phyloP scores from a whole-genome alignment of 1,140 invertebrate species.

The Schlechtendalia chinensis region DNA sequence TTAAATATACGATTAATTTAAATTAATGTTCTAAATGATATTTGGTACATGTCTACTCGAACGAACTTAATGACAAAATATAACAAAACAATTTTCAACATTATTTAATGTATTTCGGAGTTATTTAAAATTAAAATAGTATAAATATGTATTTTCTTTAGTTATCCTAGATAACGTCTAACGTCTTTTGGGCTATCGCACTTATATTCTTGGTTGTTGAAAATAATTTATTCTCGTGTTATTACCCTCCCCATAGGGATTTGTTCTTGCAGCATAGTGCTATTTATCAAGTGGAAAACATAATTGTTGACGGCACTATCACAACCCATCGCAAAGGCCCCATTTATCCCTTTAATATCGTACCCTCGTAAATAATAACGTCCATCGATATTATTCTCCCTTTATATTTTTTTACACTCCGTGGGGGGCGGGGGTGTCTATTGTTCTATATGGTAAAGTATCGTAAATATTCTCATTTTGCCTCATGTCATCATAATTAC shows the following conservation, averaged over 20 bases:
- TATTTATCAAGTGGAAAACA: constrained; percentile 36
- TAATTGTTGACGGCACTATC: constrained; percentile 44
- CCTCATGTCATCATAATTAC: neutral
- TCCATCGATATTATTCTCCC: constrained; percentile 37
- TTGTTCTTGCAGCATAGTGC: neutral
- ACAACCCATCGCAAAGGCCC: constrained; percentile 21
- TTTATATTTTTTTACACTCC: constrained; percentile 28
- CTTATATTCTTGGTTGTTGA: constrained; percentile 9
- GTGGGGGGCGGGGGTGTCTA: neutral
- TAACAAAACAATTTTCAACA: neutral
- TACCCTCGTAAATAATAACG: constrained; percentile 38
- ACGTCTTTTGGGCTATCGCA: neutral
- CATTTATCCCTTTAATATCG: constrained; percentile 45
- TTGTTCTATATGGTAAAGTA: constrained; percentile 13
- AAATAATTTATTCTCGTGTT: constrained; percentile 23
- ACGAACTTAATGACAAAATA: neutral
- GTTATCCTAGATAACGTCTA: neutral
- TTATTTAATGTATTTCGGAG: neutral
- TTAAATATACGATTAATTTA: neutral
- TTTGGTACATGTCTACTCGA: neutral
- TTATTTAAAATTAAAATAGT: neutral
- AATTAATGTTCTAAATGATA: neutral
- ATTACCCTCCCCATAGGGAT: neutral
- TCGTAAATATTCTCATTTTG: constrained; percentile 1
- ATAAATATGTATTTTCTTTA: no score